Conservation (phyloP, 2,797 vertebrate species). For the Urophycis tenuis region DNA sequence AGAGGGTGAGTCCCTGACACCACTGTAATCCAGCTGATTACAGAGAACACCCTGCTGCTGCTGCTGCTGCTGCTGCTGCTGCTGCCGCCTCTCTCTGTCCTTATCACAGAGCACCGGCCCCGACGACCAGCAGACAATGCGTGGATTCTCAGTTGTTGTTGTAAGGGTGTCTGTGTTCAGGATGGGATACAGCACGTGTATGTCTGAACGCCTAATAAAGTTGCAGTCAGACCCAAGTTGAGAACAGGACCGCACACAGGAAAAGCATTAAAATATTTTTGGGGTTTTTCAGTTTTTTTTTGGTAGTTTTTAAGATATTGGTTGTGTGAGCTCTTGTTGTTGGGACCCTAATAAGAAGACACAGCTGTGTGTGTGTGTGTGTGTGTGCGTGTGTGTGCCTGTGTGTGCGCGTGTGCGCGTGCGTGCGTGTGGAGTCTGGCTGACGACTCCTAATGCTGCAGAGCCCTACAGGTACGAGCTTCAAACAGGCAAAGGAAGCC, state of each 20-base stretch:
- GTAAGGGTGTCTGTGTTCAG: not conserved
- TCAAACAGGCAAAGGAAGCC: constrained; percentile 52
- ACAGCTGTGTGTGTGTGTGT: constrained; percentile 34
- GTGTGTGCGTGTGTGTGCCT: not conserved
- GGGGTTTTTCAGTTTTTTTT: too few relatives aligned
- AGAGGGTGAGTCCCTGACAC: constrained; percentile 40
- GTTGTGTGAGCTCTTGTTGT: not conserved
- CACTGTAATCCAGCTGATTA: constrained; percentile 56
- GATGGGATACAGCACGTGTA: not conserved
- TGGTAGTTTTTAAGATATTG: not conserved
- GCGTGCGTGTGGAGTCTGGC: constrained; percentile 6
- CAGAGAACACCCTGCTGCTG: constrained; percentile 29
- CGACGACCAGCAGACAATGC: constrained; percentile 32
- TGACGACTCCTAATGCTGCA: constrained; percentile 40
- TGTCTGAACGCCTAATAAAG: not conserved
- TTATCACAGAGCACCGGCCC: constrained; percentile 50
- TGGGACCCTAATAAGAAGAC: constrained; percentile 2
- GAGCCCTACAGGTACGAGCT: constrained; percentile 51
- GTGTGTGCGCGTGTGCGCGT: not conserved
- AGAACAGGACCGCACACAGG: not conserved
- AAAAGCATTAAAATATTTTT: not conserved
- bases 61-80: not conserved
- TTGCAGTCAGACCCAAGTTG: not conserved
- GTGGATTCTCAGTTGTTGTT: not conserved
- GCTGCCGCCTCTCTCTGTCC: constrained; percentile 13